These are phyloP conservation scores for Chaetogeoica ovagalla DNA, from an alignment of 2,888 invertebrate genomes.

Conservation along the genomic window DNA sequence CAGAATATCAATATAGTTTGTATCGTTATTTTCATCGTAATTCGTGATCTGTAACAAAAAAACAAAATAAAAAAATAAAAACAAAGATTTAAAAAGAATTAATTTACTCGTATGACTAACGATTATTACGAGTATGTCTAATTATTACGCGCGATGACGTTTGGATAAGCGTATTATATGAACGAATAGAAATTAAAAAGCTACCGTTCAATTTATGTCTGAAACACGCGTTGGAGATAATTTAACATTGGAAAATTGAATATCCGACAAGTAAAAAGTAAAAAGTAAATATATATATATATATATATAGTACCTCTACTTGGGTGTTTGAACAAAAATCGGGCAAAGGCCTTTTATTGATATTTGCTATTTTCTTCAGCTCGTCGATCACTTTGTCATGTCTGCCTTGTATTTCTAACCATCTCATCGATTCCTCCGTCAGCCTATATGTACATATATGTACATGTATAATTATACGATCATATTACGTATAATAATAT, in stretches of 20 bases:
- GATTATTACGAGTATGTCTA: neutral
- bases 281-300: neutral
- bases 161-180: too few relatives aligned
- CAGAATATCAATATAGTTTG: neutral
- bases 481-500: neutral
- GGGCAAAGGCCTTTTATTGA: slow-evolving; percentile 36
- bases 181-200: too few relatives aligned
- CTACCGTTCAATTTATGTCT: too few relatives aligned
- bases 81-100: neutral
- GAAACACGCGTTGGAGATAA: too few relatives aligned
- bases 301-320: neutral
- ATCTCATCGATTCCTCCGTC: slow-evolving; percentile 52
- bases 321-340: neutral
- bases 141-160: too few relatives aligned
- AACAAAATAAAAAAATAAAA: neutral
- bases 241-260: too few relatives aligned
- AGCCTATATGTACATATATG: slow-evolving; percentile 4
- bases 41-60: neutral
- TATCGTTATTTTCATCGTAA: neutral
- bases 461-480: too few relatives aligned
- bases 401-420: slow-evolving; percentile 52
- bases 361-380: slow-evolving; percentile 41
- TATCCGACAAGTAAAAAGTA: too few relatives aligned
- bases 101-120: neutral
- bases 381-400: slow-evolving; percentile 38